phyloP scores from a whole-genome alignment of 2,888 invertebrate genomes.

The Romanomermis culicivorax region DNA sequence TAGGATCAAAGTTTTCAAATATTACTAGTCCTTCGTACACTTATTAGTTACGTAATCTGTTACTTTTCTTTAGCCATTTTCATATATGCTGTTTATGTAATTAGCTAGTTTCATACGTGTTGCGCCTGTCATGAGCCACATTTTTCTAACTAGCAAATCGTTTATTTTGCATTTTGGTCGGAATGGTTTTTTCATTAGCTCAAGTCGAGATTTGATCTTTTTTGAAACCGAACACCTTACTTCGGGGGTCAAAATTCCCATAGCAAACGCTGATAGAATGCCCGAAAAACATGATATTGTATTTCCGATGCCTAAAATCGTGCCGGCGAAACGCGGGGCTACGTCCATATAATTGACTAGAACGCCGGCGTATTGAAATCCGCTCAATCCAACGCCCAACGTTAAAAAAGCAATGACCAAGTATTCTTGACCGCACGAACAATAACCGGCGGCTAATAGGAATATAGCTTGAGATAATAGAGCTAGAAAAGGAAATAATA shows the following conservation, averaged over 20 bases:
- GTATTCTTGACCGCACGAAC: slow-evolving; percentile 25
- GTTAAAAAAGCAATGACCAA: slow-evolving; percentile 22
- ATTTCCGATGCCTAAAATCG: slow-evolving; percentile 25
- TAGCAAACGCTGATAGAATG: slow-evolving; percentile 23
- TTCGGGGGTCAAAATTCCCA: slow-evolving; percentile 18
- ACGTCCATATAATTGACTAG: slow-evolving; percentile 22
- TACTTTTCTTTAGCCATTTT: no score
- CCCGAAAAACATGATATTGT: slow-evolving; percentile 28
- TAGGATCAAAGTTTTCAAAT: no score
- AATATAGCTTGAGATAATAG: slow-evolving; percentile 25
- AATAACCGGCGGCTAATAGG: slow-evolving; percentile 22
- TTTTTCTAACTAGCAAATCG: no score
- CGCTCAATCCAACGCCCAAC: slow-evolving; percentile 20
- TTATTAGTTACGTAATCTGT: no score
- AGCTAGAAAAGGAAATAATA: slow-evolving; percentile 15
- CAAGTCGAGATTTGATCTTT: no score
- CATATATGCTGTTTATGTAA: no score
- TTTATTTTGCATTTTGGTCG: no score
- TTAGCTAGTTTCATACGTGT: no score
- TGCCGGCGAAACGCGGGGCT: slow-evolving; percentile 23
- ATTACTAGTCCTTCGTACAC: no score
- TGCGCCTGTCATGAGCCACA: no score
- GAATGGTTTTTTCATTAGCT: no score
- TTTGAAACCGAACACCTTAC: no score
- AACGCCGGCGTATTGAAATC: slow-evolving; percentile 27